Base-by-base conservation (phyloP, 2,888 invertebrate genomes). In the Ptilodon capucinus region DNA sequence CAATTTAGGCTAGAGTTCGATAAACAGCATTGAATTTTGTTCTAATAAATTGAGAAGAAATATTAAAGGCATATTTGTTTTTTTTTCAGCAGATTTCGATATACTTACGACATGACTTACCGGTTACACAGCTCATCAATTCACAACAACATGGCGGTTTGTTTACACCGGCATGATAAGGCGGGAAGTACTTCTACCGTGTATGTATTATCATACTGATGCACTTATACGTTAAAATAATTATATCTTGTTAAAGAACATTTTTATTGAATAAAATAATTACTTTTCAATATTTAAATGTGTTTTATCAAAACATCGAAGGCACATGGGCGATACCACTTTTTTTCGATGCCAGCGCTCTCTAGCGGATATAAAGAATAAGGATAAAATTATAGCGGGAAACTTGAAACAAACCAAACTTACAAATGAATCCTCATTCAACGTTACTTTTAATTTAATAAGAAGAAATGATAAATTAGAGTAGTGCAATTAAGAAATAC, bases 111-210 rank as follows among this genome's bases (percentile, higher is more conserved):
- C 2, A 35, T 38, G 42, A 76, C 76, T 81, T 78, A 82, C 81
- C 72, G 64, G 61, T 69, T 66, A 53, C 68, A 68, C 64, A 71
- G 71, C 69, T 77, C 70, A 69, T 74, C 70, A 72, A 77, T 74
- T 79, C 75, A 76, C 75, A 76, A 84, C 89, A 91, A 91, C 82
- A 91, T 91, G 91, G 91, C 90, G 85, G 87, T 91, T 91, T 91
- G 91, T 91, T 91, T 91, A 91, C 91, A 91, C 91, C 91, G 91
- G 91, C 91, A 85, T 84, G 85, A 85, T 81, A 83, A 87, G 85
- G 87, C 89, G 88, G 87, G 86, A 89, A 89, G 81, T 75, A 76
- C 63, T 85, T 79, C 57, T 64, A 53, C 44, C 52, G 70, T 57
- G 75, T 74, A 49, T 78, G 75, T 65, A 61, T 28, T 47, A 46